Evolutionary conservation across 2,113 vertebrate genomes (phyloP).

Genomic region (Planiliza haematocheilus): DNA sequence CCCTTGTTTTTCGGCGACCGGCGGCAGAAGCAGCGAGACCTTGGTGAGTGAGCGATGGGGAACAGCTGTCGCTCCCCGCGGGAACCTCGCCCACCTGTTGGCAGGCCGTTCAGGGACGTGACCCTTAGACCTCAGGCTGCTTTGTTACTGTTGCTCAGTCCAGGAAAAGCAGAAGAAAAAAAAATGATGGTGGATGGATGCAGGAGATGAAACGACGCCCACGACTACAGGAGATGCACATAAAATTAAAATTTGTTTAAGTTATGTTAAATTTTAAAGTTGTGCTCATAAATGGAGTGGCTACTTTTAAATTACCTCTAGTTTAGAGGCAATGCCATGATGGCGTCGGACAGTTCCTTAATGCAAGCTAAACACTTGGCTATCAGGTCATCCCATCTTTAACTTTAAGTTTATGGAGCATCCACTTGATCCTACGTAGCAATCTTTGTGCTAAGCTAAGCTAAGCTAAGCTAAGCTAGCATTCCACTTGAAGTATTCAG

Average conservation of each 20-base stretch:
- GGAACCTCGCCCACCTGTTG: slow-evolving; percentile 61
- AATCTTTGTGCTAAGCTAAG: no score
- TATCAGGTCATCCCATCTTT: no score
- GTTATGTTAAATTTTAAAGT: no score
- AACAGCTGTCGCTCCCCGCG: slow-evolving; percentile 64
- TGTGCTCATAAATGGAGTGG: no score
- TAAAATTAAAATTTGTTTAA: not conserved
- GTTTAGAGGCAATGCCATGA: no score
- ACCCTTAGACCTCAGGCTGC: slow-evolving; percentile 34
- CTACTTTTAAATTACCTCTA: no score
- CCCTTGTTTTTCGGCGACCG: slow-evolving; percentile 46
- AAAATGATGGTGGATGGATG: not conserved
- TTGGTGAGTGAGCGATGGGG: slow-evolving; percentile 60
- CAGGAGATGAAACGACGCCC: not conserved
- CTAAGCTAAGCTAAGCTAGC: no score
- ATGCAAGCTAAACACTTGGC: no score
- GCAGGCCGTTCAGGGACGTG: slow-evolving; percentile 19
- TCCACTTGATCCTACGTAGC: no score
- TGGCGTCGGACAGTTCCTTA: no score
- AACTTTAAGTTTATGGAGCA: no score
- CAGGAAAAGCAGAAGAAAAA: slow-evolving; percentile 2
- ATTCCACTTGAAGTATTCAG: no score
- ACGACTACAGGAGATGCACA: not conserved
- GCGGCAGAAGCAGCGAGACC: slow-evolving; percentile 16
- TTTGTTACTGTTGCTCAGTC: slow-evolving; percentile 19